phyloP scores from a whole-genome alignment of 2,888 invertebrate species.

The Philereme vetulata region DNA sequence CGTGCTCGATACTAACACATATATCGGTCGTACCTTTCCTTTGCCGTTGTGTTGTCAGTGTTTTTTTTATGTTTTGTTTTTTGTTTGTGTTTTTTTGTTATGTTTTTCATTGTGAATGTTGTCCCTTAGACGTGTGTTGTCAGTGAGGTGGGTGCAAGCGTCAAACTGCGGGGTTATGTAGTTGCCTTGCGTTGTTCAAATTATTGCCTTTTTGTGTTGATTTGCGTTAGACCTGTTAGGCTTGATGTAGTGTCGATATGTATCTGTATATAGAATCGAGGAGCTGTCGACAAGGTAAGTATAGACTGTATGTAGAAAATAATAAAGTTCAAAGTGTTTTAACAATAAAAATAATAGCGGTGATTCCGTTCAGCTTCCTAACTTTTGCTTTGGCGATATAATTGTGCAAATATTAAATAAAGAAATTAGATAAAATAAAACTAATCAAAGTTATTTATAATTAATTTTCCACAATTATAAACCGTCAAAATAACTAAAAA shows the following conservation, averaged over 20 bases:
- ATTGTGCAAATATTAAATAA: slow-evolving; percentile 63
- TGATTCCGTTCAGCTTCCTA: slow-evolving; percentile 69
- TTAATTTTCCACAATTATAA: slow-evolving; percentile 63
- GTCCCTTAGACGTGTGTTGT: slow-evolving; percentile 65
- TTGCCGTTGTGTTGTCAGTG: slow-evolving; percentile 79
- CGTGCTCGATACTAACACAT: slow-evolving; percentile 67
- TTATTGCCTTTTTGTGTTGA: slow-evolving; percentile 72
- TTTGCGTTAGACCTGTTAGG: slow-evolving; percentile 77
- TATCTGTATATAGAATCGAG: slow-evolving; percentile 64
- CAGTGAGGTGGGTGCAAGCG: slow-evolving; percentile 72
- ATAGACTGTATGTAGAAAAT: slow-evolving; percentile 55
- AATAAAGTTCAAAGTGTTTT: slow-evolving; percentile 49
- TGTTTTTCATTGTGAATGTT: slow-evolving; percentile 72
- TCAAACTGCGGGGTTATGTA: slow-evolving; percentile 68
- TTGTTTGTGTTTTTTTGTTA: slow-evolving; percentile 53
- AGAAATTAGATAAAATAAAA: slow-evolving; percentile 7
- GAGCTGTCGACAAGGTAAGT: slow-evolving; percentile 65
- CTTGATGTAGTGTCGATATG: slow-evolving; percentile 74
- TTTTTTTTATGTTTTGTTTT: slow-evolving; percentile 58
- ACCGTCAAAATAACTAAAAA: slow-evolving; percentile 47
- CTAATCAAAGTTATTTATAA: neutral
- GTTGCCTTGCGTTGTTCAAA: slow-evolving; percentile 73
- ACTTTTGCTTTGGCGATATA: slow-evolving; percentile 56
- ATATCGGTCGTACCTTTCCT: slow-evolving; percentile 68
- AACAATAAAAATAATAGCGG: slow-evolving; percentile 50